Percentiles rank a stretch among this genome's conserved stretches.
Evolutionary conservation across 1,140 invertebrate genomes (phyloP).

Genomic region (Rhyzopertha dominica): DNA sequence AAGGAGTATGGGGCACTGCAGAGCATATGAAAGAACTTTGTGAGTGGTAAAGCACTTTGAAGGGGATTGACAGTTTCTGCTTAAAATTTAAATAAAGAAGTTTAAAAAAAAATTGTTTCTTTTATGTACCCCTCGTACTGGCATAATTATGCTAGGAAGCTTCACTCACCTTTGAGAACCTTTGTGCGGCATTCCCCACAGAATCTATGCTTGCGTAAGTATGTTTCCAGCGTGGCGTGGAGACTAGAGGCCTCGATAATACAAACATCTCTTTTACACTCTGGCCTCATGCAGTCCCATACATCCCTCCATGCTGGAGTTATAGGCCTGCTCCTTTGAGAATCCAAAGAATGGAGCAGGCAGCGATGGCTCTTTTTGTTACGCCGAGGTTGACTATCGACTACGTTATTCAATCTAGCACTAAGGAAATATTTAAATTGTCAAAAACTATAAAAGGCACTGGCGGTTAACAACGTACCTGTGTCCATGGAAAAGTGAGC

Average conservation of each 20-base stretch:
- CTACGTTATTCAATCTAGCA: conserved; percentile 66
- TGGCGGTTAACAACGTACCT: conserved; percentile 55
- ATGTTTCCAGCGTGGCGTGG: conserved; percentile 79
- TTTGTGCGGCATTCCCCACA: conserved; percentile 89
- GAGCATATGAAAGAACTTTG: too few species aligned
- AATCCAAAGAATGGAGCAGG: conserved; percentile 80
- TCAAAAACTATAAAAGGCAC: conserved; percentile 7
- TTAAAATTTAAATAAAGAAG: too few species aligned
- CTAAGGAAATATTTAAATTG: conserved; percentile 44
- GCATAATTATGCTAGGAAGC: too few species aligned
- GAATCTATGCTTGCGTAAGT: conserved; percentile 88
- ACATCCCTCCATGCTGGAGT: conserved; percentile 70
- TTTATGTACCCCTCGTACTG: too few species aligned
- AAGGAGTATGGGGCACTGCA: too few species aligned
- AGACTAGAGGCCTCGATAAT: conserved; percentile 78
- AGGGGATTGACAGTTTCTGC: too few species aligned
- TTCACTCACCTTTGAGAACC: conserved; percentile 53
- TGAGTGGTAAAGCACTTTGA: too few species aligned
- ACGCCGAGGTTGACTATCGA: conserved; percentile 70
- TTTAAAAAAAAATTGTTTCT: too few species aligned
- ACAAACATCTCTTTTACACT: conserved; percentile 79
- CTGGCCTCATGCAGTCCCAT: conserved; percentile 81
- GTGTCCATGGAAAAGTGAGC: conserved; percentile 79
- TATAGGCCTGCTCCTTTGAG: conserved; percentile 68
- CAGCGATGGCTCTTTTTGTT: conserved; percentile 84